Conservation (phyloP, 2,888 invertebrate species). For the Tetranychus truncatus region DNA sequence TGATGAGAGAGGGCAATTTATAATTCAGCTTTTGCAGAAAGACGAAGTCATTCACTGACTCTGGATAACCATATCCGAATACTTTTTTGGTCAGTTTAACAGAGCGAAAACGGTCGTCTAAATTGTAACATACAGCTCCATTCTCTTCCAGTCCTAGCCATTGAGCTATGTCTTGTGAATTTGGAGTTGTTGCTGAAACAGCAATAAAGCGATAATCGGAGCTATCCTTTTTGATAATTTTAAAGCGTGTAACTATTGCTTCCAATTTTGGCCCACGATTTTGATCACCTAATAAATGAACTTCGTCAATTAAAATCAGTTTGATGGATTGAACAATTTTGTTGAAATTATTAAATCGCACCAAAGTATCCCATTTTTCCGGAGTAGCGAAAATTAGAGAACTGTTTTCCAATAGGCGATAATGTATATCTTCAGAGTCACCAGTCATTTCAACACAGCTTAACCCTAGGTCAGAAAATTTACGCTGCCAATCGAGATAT, state of each 20-base stretch:
- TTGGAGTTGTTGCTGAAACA: conserved; percentile 58
- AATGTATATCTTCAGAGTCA: conserved; percentile 49
- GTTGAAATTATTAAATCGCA: conserved; percentile 39
- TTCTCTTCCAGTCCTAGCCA: conserved; percentile 16
- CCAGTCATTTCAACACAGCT: conserved; percentile 53
- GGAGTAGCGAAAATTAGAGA: conserved; percentile 55
- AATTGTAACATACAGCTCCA: neutral
- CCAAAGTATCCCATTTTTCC: conserved; percentile 62
- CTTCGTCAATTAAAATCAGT: conserved; percentile 35
- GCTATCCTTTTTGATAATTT: conserved; percentile 39
- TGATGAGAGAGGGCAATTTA: conserved; percentile 48
- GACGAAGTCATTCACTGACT: conserved; percentile 44
- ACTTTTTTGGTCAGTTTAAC: conserved; percentile 53
- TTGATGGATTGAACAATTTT: conserved; percentile 32
- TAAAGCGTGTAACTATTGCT: conserved; percentile 61
- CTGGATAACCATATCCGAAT: conserved; percentile 46
- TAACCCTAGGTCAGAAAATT: conserved; percentile 45
- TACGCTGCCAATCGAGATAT: conserved; percentile 49
- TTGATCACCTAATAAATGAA: conserved; percentile 54
- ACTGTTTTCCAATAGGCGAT: conserved; percentile 33
- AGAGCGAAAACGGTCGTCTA: conserved; percentile 47
- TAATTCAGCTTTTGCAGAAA: conserved; percentile 61
- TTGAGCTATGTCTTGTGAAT: conserved; percentile 45
- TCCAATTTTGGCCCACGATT: conserved; percentile 54
- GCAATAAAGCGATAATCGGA: conserved; percentile 45